Percentiles rank a stretch among this genome's conserved stretches.
phyloP scores from a whole-genome alignment of 2,888 invertebrate genomes.

The Ypsolopha scabrella region DNA sequence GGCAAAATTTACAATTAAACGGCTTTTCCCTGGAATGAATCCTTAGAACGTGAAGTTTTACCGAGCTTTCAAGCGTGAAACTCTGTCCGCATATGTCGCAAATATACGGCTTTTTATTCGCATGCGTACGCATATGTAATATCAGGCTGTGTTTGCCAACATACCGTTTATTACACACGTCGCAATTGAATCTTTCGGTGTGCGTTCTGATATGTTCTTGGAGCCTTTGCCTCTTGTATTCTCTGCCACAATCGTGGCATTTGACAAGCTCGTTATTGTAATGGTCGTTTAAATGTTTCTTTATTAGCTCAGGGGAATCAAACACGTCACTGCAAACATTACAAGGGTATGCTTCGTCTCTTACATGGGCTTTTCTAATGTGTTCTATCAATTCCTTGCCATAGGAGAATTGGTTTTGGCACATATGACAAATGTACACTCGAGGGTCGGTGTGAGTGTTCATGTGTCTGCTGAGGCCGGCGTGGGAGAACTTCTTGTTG shows the following conservation, averaged over 20 bases:
- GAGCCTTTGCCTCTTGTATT: constrained; percentile 43
- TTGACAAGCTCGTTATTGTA: constrained; percentile 36
- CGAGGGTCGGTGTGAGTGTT: constrained; percentile 38
- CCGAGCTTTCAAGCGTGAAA: constrained; percentile 48
- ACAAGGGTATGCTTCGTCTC: constrained; percentile 32
- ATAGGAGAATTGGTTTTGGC: constrained; percentile 28
- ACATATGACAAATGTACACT: constrained; percentile 34
- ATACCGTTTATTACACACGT: constrained; percentile 30
- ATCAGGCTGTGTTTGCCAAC: constrained; percentile 50
- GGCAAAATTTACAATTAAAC: constrained; percentile 39
- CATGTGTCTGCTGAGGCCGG: constrained; percentile 32
- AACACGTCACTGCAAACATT: constrained; percentile 33
- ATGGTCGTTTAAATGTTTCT: constrained; percentile 40
- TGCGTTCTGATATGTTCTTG: constrained; percentile 54
- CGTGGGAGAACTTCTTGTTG: constrained; percentile 28
- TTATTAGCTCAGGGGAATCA: constrained; percentile 34
- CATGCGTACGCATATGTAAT: constrained; percentile 50
- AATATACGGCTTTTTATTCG: constrained; percentile 47
- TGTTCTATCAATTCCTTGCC: constrained; percentile 47
- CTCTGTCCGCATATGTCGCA: constrained; percentile 50
- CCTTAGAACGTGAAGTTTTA: constrained; percentile 50
- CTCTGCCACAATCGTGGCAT: constrained; percentile 38
- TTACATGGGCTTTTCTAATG: constrained; percentile 27
- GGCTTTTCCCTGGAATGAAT: constrained; percentile 50
- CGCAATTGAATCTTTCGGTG: constrained; percentile 38